Base-by-base conservation (phyloP, 1,140 invertebrate species). In the Stegodyphus dumicola region DNA sequence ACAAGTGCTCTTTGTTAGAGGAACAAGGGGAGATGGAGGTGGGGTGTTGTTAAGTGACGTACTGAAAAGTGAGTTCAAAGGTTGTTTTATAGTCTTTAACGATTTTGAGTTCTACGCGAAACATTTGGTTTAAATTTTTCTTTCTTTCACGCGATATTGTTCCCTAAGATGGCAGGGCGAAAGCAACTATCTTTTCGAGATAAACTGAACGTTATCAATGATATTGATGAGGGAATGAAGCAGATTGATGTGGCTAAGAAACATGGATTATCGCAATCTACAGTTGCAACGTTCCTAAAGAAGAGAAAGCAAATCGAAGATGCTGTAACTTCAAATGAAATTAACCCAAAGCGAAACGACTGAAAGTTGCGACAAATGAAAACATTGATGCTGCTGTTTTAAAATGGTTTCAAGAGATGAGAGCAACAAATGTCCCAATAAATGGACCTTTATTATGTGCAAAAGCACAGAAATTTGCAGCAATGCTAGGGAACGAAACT, bases 321-420 rank as follows among this genome's bases (percentile, higher is more conserved):
- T 64, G 15, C 7, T 7, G 56, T 64, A 64, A 64, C 15, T 64
- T 64, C 56, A 64, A 7, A n/a, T n/a, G n/a, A n/a, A n/a, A n/a
- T n/a, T n/a, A n/a, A n/a, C n/a, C n/a, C n/a, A n/a, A n/a, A n/a
- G n/a, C n/a, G n/a, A 64, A 64, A 64, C 60, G 7, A 64, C 60
- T 64, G 60, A 64, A 64, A 64, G 60, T 64, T 64, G 60, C 60
- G 60, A 64, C 60, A 64, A 64, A 64, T 64, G 60, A 64, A 64
- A 64, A 64, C 60, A 64, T 64, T 64, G 60, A 64, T 64, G 60
- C 60, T 64, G 60, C 60, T 64, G 60, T 64, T 64, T 64, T 64
- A 64, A 64, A 64, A 64, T 64, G 60, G 60, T 64, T 64, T 64
- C 60, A 64, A 64, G 60, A 64, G 9, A 64, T 64, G 60, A 64